Base-by-base conservation (phyloP, 2,888 invertebrate genomes). In the Spicauda simplicius region DNA sequence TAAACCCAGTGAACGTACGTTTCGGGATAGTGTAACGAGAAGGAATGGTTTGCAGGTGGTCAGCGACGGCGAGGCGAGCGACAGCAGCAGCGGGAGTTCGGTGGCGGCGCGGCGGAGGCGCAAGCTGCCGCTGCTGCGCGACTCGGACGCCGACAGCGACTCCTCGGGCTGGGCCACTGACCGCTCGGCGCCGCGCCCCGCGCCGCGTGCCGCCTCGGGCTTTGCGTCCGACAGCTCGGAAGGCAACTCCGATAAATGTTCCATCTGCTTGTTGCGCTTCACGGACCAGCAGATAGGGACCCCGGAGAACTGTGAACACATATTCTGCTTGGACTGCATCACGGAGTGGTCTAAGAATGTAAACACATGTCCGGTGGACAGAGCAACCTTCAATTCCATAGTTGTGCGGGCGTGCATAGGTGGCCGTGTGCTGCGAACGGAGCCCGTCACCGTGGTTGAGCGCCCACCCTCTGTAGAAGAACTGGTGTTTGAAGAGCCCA, bases 341-440 rank as follows among this genome's bases (percentile, higher is more conserved):
- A 95, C 96, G 62, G 98, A 98, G 84, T 99, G 99, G 99, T 96
- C 98, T n/a, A 97, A 96, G 94, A 98, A 97, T 93, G 96, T 98
- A 54, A 98, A 98, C 82, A 98, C 98, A 1, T 99, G 99, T 85
- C 99, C 99, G 0, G 97, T 98, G 48, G 98, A 99, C 87, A 94
- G 98, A 52, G 95, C 96, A 75, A 95, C 95, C 48, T 99, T 98
- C 84, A 94, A 95, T 69, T 90, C 95, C 54, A 97, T 98, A 70
- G 88, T 97, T 64, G 97, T 98, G 45, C 94, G 96, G 70, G 93
- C 95, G 55, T 94, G 94, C 79, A 90, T 95, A 0, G 95, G 95
- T 41, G 97, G 97, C 1, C 93, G 95, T 11, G 90, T 96, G 60
- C 81, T 95, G 20, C 94, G 95, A 69, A 95, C 95, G 71, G 94